Conservation (phyloP, 2,797 vertebrate species). For the Myotis daubentonii region DNA sequence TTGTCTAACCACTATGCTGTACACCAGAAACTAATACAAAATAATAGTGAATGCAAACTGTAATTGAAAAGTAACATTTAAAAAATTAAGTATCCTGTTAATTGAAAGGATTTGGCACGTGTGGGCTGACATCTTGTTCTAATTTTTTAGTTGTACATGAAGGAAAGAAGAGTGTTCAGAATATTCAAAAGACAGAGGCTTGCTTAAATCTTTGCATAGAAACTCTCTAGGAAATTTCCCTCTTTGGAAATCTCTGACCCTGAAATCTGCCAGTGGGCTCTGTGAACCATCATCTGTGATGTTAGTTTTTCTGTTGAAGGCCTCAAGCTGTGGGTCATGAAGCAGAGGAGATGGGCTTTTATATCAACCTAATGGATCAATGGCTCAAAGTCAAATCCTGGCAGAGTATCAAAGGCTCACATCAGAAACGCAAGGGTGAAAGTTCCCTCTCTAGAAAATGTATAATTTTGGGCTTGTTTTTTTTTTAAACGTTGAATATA, state of each 20-base stretch:
- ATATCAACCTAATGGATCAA: slow-evolving; percentile 43
- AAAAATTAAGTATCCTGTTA: background rate
- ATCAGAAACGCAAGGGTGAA: slow-evolving; percentile 11
- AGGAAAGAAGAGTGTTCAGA: background rate
- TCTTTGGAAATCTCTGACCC: slow-evolving; percentile 37
- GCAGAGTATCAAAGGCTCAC: slow-evolving; percentile 53
- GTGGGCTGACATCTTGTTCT: background rate
- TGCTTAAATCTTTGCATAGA: slow-evolving; percentile 35
- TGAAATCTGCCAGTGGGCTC: background rate
- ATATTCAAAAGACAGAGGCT: background rate
- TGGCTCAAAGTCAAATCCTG: slow-evolving; percentile 52
- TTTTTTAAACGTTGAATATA: slow-evolving; percentile 21
- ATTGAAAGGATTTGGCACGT: background rate
- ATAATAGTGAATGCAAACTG: background rate
- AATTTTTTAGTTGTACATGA: background rate
- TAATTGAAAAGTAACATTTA: background rate
- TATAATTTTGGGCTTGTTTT: background rate
- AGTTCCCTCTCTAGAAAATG: slow-evolving; percentile 46
- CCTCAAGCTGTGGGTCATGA: slow-evolving; percentile 1
- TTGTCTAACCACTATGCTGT: background rate
- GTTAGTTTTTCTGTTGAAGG: background rate
- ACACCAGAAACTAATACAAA: background rate
- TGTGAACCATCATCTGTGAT: background rate
- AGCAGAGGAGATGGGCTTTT: slow-evolving; percentile 40
- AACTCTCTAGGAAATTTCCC: slow-evolving; percentile 42